These are phyloP conservation scores for Eretmodus cyanostictus DNA, from an alignment of 2,113 vertebrate species.

Conservation along the genomic window DNA sequence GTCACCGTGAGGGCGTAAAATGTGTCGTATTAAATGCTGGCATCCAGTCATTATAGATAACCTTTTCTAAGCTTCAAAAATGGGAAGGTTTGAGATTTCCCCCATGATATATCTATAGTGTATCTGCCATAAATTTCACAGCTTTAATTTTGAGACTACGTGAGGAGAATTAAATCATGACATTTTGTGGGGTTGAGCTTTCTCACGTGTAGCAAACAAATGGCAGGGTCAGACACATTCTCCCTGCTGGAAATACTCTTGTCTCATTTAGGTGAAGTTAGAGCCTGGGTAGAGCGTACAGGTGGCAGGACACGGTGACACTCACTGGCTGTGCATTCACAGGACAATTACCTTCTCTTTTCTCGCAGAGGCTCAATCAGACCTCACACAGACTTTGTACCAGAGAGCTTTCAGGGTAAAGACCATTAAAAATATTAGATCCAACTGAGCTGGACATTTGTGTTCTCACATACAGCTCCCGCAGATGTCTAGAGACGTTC, in stretches of 20 bases:
- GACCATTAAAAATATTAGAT: background rate
- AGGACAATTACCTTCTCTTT: background rate
- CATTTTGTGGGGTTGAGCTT: background rate
- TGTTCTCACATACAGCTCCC: background rate
- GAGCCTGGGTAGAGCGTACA: background rate
- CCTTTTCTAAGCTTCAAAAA: background rate
- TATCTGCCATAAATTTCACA: background rate
- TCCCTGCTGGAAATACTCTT: background rate
- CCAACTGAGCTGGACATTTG: background rate
- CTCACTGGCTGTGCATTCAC: background rate
- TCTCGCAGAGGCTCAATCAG: background rate
- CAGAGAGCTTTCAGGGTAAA: background rate
- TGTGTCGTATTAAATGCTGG: background rate
- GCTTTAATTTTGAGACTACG: background rate
- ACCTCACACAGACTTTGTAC: background rate
- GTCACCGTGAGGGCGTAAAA: fast-evolving
- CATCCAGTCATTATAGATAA: background rate
- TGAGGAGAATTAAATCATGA: background rate
- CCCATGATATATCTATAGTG: background rate
- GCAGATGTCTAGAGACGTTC: background rate
- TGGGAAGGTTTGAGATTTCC: background rate
- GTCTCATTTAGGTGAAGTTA: background rate
- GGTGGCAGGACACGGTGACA: background rate
- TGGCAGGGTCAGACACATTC: background rate
- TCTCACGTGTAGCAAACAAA: background rate